Conservation (phyloP, 2,888 invertebrate genomes). For the Subacronicta megacephala region DNA sequence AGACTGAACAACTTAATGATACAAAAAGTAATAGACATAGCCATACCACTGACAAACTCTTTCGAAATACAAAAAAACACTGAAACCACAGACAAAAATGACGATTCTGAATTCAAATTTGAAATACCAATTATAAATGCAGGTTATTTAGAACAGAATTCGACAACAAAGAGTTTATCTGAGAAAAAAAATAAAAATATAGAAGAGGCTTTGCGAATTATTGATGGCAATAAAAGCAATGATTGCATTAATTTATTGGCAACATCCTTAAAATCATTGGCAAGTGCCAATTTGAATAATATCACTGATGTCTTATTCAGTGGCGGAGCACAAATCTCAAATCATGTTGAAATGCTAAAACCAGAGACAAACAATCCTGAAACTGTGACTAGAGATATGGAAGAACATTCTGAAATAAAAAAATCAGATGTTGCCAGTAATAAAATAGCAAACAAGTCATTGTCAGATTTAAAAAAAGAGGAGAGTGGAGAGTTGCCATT, state of each 20-base stretch:
- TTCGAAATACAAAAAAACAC: background rate
- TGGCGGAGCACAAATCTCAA: background rate
- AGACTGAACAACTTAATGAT: slow-evolving; percentile 11
- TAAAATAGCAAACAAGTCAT: background rate
- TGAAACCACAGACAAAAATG: background rate
- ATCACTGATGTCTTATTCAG: slow-evolving; percentile 12
- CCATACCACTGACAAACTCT: slow-evolving; percentile 14
- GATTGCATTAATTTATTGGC: slow-evolving; percentile 17
- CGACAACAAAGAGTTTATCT: background rate
- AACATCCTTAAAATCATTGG: slow-evolving; percentile 21
- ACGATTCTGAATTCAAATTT: background rate
- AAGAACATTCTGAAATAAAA: background rate
- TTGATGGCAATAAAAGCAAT: slow-evolving; percentile 46
- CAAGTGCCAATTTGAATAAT: background rate
- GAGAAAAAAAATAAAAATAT: slow-evolving; percentile 37
- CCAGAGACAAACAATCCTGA: background rate
- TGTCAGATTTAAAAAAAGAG: background rate
- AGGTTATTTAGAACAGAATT: background rate
- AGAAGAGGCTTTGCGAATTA: slow-evolving; percentile 49
- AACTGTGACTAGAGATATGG: background rate
- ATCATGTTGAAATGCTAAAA: background rate
- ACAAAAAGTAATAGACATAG: slow-evolving; percentile 21
- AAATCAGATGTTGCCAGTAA: background rate
- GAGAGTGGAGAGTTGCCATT: background rate
- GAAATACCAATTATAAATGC: background rate